Percentiles rank a stretch among this genome's conserved stretches.
Evolutionary conservation across 2,113 vertebrate species (phyloP).

Genomic region (Strix aluco): DNA sequence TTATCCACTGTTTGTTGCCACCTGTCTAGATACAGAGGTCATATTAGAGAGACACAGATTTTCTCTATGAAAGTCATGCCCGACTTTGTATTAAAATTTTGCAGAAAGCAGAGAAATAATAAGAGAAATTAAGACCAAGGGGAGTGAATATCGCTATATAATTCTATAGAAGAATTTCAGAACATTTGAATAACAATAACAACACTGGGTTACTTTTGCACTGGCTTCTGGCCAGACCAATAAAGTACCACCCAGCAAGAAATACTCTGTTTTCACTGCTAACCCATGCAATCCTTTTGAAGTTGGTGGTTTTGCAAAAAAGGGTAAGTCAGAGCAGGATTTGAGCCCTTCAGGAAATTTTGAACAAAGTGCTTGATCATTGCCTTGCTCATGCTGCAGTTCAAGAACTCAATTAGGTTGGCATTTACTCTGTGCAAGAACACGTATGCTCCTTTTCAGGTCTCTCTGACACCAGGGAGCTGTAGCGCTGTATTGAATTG

Average conservation of each 20-base stretch:
- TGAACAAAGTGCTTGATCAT: slow-evolving; percentile 1
- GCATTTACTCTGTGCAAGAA: background rate
- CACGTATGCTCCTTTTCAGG: background rate
- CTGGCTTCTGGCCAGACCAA: slow-evolving; percentile 19
- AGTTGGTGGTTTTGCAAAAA: background rate
- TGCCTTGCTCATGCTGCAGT: background rate
- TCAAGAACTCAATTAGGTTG: slow-evolving; percentile 30
- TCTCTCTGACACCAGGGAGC: background rate
- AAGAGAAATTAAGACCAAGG: background rate
- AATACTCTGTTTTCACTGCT: background rate
- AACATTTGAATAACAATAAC: background rate
- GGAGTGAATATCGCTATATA: background rate
- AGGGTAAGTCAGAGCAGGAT: slow-evolving; percentile 8
- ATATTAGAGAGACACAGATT: background rate
- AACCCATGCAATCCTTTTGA: background rate
- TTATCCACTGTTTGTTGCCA: background rate
- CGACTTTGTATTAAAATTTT: background rate
- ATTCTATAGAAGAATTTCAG: background rate
- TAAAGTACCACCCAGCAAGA: slow-evolving; percentile 32
- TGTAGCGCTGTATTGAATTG: background rate
- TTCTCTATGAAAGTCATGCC: background rate
- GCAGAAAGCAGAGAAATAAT: background rate
- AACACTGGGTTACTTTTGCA: background rate
- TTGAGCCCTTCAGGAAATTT: slow-evolving; percentile 25
- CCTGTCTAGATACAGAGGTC: background rate